Percentiles rank a stretch among this genome's conserved stretches.
Conservation (phyloP, 1,140 invertebrate genomes). For the Philotrypesis tridentata region DNA sequence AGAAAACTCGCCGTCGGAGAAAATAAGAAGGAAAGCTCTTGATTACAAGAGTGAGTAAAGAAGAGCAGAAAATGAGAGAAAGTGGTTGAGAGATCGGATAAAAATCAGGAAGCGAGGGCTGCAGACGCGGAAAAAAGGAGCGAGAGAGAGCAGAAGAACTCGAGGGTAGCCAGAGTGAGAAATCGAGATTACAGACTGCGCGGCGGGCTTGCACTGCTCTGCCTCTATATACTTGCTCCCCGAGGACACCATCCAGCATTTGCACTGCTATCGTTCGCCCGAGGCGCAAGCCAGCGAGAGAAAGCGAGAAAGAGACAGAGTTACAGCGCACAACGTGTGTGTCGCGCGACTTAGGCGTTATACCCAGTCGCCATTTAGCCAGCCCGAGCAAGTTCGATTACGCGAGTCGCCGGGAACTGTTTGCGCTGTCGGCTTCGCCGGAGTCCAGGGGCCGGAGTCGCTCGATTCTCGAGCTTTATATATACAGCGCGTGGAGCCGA, state of each 20-base stretch:
- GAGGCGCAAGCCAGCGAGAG: not conserved
- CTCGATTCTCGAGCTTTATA: not conserved
- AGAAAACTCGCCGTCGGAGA: not conserved
- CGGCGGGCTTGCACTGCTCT: not conserved
- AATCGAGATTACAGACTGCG: slow-evolving; percentile 11
- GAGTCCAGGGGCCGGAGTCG: not conserved
- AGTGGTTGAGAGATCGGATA: not conserved
- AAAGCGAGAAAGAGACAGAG: not conserved
- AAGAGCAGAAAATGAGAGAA: not conserved
- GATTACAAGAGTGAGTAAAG: not conserved
- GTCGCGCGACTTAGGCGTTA: not conserved
- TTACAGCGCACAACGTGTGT: not conserved
- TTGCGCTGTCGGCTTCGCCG: not conserved
- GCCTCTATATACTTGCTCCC: not conserved
- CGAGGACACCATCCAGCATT: not conserved
- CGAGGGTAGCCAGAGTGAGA: slow-evolving; percentile 11
- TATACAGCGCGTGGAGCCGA: no score
- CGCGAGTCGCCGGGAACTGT: not conserved
- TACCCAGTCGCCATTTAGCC: not conserved
- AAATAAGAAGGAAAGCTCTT: not conserved
- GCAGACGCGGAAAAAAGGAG: not conserved
- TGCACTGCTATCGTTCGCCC: not conserved
- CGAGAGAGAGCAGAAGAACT: not conserved
- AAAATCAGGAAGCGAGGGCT: not conserved
- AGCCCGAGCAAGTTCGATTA: not conserved